phyloP scores from a whole-genome alignment of 2,888 invertebrate species.

The Euclidia mi region DNA sequence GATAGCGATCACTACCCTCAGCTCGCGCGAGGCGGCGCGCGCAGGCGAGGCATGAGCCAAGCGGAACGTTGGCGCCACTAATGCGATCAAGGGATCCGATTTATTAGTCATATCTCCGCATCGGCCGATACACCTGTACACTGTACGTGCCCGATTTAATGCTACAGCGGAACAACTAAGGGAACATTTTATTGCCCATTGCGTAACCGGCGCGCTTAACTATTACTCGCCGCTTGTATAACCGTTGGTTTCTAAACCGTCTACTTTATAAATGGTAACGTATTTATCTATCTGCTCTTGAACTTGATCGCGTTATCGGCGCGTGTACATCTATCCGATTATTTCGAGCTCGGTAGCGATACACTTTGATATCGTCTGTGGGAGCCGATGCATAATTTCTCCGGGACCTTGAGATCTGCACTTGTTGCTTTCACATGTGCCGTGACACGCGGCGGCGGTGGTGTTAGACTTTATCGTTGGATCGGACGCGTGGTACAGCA shows the following conservation, averaged over 20 bases:
- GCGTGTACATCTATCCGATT: slow-evolving; percentile 64
- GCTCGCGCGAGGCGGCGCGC: too few relatives aligned
- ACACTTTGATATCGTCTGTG: slow-evolving; percentile 49
- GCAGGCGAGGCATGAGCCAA: slow-evolving; percentile 54
- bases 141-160: slow-evolving; percentile 77
- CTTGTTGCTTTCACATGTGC: slow-evolving; percentile 82
- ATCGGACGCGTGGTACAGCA: slow-evolving; percentile 69
- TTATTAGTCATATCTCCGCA: slow-evolving; percentile 81
- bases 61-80: slow-evolving; percentile 84
- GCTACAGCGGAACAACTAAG: slow-evolving; percentile 66
- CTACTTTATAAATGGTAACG: slow-evolving; percentile 65
- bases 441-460: slow-evolving; percentile 68
- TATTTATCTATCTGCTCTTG: slow-evolving; percentile 78
- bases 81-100: slow-evolving; percentile 80
- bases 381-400: slow-evolving; percentile 69
- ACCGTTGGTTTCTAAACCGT: slow-evolving; percentile 68
- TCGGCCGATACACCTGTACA: slow-evolving; percentile 80
- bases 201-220: slow-evolving; percentile 67
- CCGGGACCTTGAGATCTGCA: slow-evolving; percentile 73
- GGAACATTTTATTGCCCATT: slow-evolving; percentile 71
- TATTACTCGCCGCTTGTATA: slow-evolving; percentile 70
- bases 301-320: slow-evolving; percentile 75
- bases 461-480: slow-evolving; percentile 76
- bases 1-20: slow-evolving; percentile 66
- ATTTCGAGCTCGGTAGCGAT: slow-evolving; percentile 61